phyloP scores from a whole-genome alignment of 2,797 vertebrate species.

The Schizopygopsis pylzovi region DNA sequence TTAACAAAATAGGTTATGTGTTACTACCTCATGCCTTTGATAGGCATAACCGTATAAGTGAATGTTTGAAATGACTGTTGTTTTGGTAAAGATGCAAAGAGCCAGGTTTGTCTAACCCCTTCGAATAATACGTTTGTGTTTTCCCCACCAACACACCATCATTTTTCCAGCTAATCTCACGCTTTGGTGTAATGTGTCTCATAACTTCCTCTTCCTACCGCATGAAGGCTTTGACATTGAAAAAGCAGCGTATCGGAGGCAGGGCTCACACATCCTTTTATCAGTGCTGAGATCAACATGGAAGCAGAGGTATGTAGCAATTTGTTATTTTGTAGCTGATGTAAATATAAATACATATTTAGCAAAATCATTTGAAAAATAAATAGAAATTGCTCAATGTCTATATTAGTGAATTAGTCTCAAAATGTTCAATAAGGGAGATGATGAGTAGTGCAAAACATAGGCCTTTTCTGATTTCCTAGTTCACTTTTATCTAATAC shows the following conservation, averaged over 20 bases:
- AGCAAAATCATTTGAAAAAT: not conserved
- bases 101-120: not conserved
- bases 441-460: conserved; percentile 66
- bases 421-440: conserved; percentile 66
- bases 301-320: not conserved
- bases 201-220: conserved; percentile 4
- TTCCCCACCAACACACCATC: not conserved
- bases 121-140: not conserved
- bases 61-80: not conserved
- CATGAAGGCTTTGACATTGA: not conserved
- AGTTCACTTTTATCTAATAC: conserved; percentile 44
- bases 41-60: not conserved
- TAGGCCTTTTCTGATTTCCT: conserved; percentile 64
- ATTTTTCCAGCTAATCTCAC: not conserved
- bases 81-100: not conserved
- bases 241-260: not conserved
- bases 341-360: not conserved
- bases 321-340: not conserved
- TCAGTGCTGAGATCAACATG: not conserved
- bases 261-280: not conserved
- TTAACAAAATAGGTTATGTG: not conserved
- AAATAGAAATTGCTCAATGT: not conserved
- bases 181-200: not conserved
- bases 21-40: not conserved
- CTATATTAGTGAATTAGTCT: not conserved